These are phyloP conservation scores for Hydrophis major DNA, from an alignment of 2,797 vertebrate genomes.

Conservation along the genomic window DNA sequence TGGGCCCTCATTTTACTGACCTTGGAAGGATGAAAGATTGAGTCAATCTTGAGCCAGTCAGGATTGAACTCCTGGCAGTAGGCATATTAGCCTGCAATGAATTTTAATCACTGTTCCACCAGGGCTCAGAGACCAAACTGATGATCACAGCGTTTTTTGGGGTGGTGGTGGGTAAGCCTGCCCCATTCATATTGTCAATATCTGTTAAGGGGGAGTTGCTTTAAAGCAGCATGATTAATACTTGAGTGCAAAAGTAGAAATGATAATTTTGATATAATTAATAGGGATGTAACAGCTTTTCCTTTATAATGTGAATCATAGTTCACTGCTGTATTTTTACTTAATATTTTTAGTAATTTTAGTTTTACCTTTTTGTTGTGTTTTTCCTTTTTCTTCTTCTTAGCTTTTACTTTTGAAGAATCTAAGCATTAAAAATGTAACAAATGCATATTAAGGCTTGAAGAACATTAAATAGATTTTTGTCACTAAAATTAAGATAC, in stretches of 20 bases:
- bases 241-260: neutral
- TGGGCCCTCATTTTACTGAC: neutral
- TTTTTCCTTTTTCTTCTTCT: slow-evolving; percentile 87
- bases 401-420: slow-evolving; percentile 80
- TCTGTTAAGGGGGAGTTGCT: slow-evolving; percentile 1
- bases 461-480: slow-evolving; percentile 3
- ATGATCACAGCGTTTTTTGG: neutral
- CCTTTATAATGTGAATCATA: neutral
- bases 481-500: neutral
- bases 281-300: neutral
- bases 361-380: slow-evolving; percentile 80
- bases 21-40: neutral
- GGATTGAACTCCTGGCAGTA: neutral
- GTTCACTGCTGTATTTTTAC: neutral
- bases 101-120: neutral
- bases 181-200: neutral
- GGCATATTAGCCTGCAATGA: neutral
- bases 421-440: slow-evolving; percentile 46
- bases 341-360: neutral
- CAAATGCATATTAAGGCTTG: neutral
- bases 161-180: too few relatives aligned
- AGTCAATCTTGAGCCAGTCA: neutral
- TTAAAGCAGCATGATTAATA: neutral
- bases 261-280: neutral
- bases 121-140: neutral